A percentile compares a stretch with the other conserved stretches of the same genome.
Evolutionary conservation across 2,888 invertebrate species (phyloP).

Genomic region (Phyto melanocephala): DNA sequence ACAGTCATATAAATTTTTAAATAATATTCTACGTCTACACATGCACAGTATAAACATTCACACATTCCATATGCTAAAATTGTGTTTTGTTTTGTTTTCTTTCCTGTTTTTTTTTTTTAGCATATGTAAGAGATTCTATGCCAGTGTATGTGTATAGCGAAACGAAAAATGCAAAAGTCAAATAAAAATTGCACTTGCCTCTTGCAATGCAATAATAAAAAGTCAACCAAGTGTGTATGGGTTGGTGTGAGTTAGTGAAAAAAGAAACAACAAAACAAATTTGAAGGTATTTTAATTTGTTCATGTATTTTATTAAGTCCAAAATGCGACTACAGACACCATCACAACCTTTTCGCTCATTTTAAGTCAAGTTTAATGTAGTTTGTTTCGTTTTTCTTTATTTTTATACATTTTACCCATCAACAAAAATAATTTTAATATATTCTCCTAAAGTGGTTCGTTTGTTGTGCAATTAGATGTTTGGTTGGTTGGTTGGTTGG

Average conservation of each 20-base stretch:
- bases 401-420: conserved; percentile 51
- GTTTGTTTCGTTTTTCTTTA: conserved; percentile 44
- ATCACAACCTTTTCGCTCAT: background rate
- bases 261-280: conserved; percentile 34
- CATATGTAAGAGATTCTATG: conserved; percentile 57
- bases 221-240: conserved; percentile 28
- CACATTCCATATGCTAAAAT: conserved; percentile 28
- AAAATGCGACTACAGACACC: conserved; percentile 47
- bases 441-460: conserved; percentile 62
- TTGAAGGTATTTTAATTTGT: conserved; percentile 62
- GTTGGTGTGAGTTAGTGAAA: conserved; percentile 7
- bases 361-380: conserved; percentile 2
- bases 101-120: conserved; percentile 13
- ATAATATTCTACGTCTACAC: background rate
- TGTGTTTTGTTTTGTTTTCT: conserved; percentile 6
- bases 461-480: background rate
- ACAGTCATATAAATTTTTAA: no score
- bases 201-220: conserved; percentile 52
- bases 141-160: conserved; percentile 17
- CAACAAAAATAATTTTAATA: conserved; percentile 65
- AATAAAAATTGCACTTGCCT: conserved; percentile 67
- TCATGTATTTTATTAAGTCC: conserved; percentile 61
- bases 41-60: background rate
- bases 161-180: conserved; percentile 66
- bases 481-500: background rate